These are phyloP conservation scores for Marmota flaviventris DNA, from an alignment of 2,113 vertebrate genomes.

Conservation along the genomic window DNA sequence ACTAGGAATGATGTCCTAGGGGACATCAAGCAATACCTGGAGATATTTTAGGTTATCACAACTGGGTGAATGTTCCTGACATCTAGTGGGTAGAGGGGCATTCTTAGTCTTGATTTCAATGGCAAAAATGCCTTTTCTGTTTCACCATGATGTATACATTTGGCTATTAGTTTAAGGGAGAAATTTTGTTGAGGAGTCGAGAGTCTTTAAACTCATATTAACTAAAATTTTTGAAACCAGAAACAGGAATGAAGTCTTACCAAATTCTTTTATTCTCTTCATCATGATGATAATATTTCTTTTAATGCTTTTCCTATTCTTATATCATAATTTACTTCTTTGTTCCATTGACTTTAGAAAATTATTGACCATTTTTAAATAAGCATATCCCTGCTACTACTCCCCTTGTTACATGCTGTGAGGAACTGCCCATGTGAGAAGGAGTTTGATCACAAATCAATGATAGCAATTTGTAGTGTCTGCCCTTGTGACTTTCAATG, in stretches of 20 bases:
- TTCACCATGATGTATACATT: background rate
- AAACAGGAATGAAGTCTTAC: conserved; percentile 36
- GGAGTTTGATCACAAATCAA: conserved; percentile 55
- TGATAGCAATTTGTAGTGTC: conserved; percentile 49
- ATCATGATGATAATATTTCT: background rate
- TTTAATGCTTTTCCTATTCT: background rate
- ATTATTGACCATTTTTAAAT: conserved; percentile 53
- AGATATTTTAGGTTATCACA: conserved; percentile 40
- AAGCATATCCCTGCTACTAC: background rate
- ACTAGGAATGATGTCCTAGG: background rate
- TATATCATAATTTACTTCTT: conserved; percentile 55
- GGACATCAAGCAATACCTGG: background rate
- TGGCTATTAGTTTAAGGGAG: conserved; percentile 38
- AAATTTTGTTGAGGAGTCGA: background rate
- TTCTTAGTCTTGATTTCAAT: conserved; percentile 27
- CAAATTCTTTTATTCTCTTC: conserved; percentile 6
- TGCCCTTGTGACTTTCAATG: background rate
- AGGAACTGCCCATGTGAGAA: conserved; percentile 32
- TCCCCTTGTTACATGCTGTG: background rate
- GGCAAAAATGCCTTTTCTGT: conserved; percentile 4
- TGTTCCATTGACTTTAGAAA: conserved; percentile 37
- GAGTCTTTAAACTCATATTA: background rate
- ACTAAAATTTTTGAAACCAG: conserved; percentile 43
- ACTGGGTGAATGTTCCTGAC: background rate
- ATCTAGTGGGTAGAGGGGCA: background rate